Evolutionary conservation across 2,888 invertebrate species (phyloP).

Genomic region (Cantharis rustica): DNA sequence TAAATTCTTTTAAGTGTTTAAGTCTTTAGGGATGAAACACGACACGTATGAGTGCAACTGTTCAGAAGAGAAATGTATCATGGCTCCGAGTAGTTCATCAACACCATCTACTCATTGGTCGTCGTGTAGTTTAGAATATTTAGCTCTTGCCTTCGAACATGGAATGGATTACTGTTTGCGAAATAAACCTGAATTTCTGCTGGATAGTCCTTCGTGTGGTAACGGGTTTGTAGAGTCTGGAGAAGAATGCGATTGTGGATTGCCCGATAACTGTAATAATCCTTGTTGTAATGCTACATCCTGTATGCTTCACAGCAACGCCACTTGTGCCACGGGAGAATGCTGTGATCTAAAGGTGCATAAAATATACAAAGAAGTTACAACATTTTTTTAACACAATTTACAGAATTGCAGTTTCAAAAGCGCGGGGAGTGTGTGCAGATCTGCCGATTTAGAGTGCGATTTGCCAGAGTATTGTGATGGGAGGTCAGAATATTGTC

Average conservation of each 20-base stretch:
- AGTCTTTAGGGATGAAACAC: constrained; percentile 92
- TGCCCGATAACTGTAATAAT: constrained; percentile 77
- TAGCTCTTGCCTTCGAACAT: constrained; percentile 88
- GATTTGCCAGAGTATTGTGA: constrained; percentile 96
- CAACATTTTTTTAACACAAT: constrained; percentile 2
- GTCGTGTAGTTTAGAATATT: constrained; percentile 87
- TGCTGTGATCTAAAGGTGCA: constrained; percentile 86
- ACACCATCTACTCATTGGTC: constrained; percentile 82
- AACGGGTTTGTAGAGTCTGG: constrained; percentile 97
- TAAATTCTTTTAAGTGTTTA: too few relatives aligned
- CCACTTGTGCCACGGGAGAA: constrained; percentile 92
- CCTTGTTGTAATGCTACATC: constrained; percentile 83
- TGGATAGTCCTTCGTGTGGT: constrained; percentile 88
- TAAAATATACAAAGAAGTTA: constrained; percentile 1
- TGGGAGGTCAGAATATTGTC: constrained; percentile 92
- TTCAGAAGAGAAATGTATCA: constrained; percentile 89
- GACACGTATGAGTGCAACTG: constrained; percentile 87
- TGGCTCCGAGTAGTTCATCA: constrained; percentile 60
- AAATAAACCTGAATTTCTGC: constrained; percentile 83
- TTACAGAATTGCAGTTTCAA: constrained; percentile 75
- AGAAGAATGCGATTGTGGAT: constrained; percentile 94
- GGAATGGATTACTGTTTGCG: constrained; percentile 95
- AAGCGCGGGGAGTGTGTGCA: constrained; percentile 78
- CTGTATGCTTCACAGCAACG: constrained; percentile 85
- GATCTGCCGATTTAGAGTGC: constrained; percentile 84